phyloP scores from a whole-genome alignment of 2,888 invertebrate species.

The Leptopterna dolabrata region DNA sequence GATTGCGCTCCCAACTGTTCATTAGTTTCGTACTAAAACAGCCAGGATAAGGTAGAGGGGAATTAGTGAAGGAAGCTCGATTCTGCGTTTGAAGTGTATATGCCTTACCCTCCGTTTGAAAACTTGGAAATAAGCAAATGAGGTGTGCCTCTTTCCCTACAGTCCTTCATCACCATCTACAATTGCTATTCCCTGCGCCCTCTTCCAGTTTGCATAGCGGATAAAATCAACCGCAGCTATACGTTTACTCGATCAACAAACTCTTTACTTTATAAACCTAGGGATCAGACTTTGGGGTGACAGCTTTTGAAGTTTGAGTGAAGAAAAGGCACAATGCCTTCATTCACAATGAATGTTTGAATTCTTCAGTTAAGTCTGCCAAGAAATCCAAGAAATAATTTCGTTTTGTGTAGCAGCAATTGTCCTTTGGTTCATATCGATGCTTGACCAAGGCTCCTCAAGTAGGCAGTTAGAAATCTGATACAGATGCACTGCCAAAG shows the following conservation, averaged over 20 bases:
- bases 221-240: slow-evolving; percentile 21
- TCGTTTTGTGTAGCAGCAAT: too few relatives aligned
- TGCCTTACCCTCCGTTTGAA: slow-evolving; percentile 37
- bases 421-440: too few relatives aligned
- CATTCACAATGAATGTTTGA: too few relatives aligned
- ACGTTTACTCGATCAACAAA: slow-evolving; percentile 30
- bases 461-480: too few relatives aligned
- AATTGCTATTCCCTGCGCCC: slow-evolving; percentile 14
- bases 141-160: slow-evolving; percentile 35
- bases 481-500: too few relatives aligned
- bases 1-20: slow-evolving; percentile 42
- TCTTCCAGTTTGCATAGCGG: neutral
- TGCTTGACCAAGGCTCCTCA: too few relatives aligned
- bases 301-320: too few relatives aligned
- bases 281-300: neutral
- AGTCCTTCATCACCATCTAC: slow-evolving; percentile 11
- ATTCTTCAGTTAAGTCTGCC: too few relatives aligned
- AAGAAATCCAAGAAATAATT: too few relatives aligned
- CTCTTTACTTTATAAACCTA: neutral
- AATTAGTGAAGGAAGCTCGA: slow-evolving; percentile 32
- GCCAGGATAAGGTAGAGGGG: neutral
- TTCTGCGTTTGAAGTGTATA: slow-evolving; percentile 52
- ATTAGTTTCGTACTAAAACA: slow-evolving; percentile 44
- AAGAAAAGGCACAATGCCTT: too few relatives aligned
- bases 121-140: slow-evolving; percentile 51